Evolutionary conservation across 1,140 invertebrate species (phyloP), one percentile per base, ranked within the genome.

Genomic region (Drosophila persimilis): DNA sequence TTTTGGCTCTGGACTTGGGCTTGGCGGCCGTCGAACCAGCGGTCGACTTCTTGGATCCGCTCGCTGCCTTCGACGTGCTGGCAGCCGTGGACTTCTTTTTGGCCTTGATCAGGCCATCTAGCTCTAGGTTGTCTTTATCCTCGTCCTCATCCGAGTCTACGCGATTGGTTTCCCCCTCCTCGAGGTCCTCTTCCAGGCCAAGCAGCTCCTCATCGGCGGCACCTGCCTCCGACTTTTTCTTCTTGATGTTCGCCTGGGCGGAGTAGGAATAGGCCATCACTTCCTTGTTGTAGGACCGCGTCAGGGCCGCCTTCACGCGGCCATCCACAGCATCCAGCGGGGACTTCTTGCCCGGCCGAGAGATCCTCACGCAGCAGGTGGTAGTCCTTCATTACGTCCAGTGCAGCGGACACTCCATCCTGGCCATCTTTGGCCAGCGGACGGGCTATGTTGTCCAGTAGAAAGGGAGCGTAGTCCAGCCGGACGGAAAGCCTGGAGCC

Each of bases 251-350:
- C 5, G 92, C 92, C 41, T 93, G 93, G 15, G 94, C 93, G 5
- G 94, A 92, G 89, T 97, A 97, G 2, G 96, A 95, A 55, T 95
- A 93, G 48, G 95, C 91, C 26, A 93, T 92, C 0, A 94, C 92
- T 66, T 95, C 95, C 91, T 99, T 99, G 90, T 99, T 99, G 90
- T 98, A 98, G 0, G 95, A 93, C 46, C 97, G 94, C 0, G 98
- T 99, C 90, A 99, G 96, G 0, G 98, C 97, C 15, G 97, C 94
- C 93, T 99, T 99, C 0, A 97, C 96, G 92, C 97, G 97, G 6
- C 95, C 94, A 73, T 97, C 95, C 31, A 99, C 92, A 55, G 93
- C 91, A 63, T 94, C 93, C 92, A 96, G 94, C 0, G 95, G 94
- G 91, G 98, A 95, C 69, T 94, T 93, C 70, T 94, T 93, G 60